A percentile compares a stretch with the other conserved stretches of the same genome.
These are phyloP conservation scores for Paratrypauchen microcephalus DNA, from an alignment of 2,797 vertebrate genomes.

Conservation along the genomic window DNA sequence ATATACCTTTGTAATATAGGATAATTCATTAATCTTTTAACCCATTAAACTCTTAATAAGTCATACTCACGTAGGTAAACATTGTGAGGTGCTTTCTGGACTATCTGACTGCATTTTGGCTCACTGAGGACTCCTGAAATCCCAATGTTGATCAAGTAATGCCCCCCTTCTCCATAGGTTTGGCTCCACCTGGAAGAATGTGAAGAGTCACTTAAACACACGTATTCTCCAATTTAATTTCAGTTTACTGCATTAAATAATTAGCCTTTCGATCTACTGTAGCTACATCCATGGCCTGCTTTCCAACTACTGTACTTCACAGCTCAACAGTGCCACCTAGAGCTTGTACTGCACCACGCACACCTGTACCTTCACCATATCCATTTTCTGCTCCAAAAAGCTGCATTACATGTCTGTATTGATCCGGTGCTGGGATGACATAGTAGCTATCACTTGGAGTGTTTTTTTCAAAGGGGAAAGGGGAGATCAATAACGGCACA, in stretches of 20 bases:
- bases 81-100: slow-evolving; percentile 65
- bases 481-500: slow-evolving; percentile 77
- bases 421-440: slow-evolving; percentile 75
- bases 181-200: slow-evolving; percentile 71
- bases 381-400: slow-evolving; percentile 67
- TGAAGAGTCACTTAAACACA: slow-evolving; percentile 25
- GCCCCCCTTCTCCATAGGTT: slow-evolving; percentile 73
- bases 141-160: slow-evolving; percentile 74
- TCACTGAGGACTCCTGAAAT: slow-evolving; percentile 28
- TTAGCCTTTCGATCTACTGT: background rate
- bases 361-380: slow-evolving; percentile 26
- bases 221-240: slow-evolving; percentile 5
- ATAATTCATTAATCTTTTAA: too few species aligned
- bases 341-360: slow-evolving; percentile 36
- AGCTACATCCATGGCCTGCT: background rate
- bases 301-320: background rate
- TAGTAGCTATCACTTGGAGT: slow-evolving; percentile 73
- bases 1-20: too few species aligned
- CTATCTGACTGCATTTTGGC: slow-evolving; percentile 53
- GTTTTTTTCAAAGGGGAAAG: slow-evolving; percentile 66
- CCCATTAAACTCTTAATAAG: too few species aligned
- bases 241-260: slow-evolving; percentile 3
- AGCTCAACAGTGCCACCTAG: slow-evolving; percentile 71
- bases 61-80: slow-evolving; percentile 69
- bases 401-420: slow-evolving; percentile 69